Evolutionary conservation across 2,797 vertebrate species (phyloP).

Genomic region (Antrozous pallidus): DNA sequence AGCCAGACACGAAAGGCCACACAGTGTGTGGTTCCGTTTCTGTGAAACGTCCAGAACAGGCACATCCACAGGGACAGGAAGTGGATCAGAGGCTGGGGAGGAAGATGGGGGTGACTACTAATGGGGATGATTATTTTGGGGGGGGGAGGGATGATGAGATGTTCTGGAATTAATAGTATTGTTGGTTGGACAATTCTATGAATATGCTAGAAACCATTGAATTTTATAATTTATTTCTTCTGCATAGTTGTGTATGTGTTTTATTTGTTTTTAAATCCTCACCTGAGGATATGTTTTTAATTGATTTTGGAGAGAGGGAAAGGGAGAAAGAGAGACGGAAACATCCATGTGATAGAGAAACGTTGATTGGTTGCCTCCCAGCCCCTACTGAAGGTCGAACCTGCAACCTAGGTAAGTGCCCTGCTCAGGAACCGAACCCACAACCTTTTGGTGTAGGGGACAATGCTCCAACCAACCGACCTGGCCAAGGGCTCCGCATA

Average conservation of each 20-base stretch:
- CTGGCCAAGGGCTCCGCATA: background rate
- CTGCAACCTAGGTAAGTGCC: background rate
- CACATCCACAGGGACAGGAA: background rate
- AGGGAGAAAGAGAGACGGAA: background rate
- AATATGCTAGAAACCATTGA: background rate
- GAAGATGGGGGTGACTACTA: background rate
- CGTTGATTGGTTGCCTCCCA: background rate
- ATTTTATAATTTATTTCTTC: background rate
- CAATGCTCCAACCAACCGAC: background rate
- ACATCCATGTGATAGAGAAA: background rate
- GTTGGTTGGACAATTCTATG: background rate
- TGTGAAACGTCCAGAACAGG: background rate
- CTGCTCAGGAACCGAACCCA: background rate
- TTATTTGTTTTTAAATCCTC: background rate
- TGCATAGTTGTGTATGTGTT: background rate
- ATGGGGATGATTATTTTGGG: background rate
- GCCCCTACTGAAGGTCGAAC: background rate
- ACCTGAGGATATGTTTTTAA: background rate
- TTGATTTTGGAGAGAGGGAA: background rate
- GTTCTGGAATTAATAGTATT: background rate
- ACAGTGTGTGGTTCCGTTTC: background rate
- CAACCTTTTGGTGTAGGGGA: background rate
- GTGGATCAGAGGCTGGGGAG: background rate
- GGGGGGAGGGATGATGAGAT: background rate
- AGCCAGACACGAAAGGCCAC: background rate